Base-by-base conservation (phyloP, 1,140 invertebrate species). In the Drosophila kurseongensis region DNA sequence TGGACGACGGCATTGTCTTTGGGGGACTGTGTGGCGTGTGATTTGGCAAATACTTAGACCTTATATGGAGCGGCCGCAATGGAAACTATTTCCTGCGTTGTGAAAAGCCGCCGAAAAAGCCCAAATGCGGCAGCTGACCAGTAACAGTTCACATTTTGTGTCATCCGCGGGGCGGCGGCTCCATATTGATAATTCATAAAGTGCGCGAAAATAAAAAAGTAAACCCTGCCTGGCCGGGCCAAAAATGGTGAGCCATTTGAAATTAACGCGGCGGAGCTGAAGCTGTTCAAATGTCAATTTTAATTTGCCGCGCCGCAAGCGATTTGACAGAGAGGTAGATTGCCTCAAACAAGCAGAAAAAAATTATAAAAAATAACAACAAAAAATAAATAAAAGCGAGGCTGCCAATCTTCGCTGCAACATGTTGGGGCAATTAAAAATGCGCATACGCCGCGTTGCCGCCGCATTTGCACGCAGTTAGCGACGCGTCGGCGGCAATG, bases 161-260 rank as follows among this genome's bases (percentile, higher is more conserved):
- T 80, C 83, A 88, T 86, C 75, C 67, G 76, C 65, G 71, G 80
- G 63, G 68, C 75, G 67, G 77, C 80, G 77, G 73, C 76, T 61
- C 80, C 74, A 80, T 90, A 89, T 80, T 89, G 84, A 89, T 89
- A 89, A 89, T 89, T 89, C 84, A 89, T 89, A 89, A 89, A 86
- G 75, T 69, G 60, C 40, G 29, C 60, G 18, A 59, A 59, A 80
- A 62, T 54, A 52, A 62, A 62, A 42, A 54, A 40, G 60, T 27
- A 77, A 77, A 68, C 73, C 41, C 74, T 59, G 55, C 51, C 67
- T 29, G 41, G 8, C 83, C 83, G 29, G 47, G 8, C 83, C 83
- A 84, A 79, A 85, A 80, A 89, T 80, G 80, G 80, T 66, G 74
- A 61, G 56, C 83, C 69, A 85, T 75, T 82, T 84, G 60, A 90